phyloP scores from a whole-genome alignment of 2,888 invertebrate genomes.

The Phlogophora meticulosa region DNA sequence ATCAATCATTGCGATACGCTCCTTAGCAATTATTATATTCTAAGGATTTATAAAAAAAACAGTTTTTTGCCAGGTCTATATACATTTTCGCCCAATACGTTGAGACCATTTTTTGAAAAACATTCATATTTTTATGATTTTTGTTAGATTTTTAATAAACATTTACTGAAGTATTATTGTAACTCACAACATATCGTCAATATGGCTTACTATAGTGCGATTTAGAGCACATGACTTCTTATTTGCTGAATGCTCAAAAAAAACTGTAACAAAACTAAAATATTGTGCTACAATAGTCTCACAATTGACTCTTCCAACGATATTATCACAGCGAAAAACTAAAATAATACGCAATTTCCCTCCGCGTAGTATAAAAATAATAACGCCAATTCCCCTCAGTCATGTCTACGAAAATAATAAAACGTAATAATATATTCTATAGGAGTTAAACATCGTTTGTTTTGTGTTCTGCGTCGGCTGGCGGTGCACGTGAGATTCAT shows the following conservation, averaged over 20 bases:
- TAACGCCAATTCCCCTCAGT: slow-evolving; percentile 21
- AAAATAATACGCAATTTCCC: slow-evolving; percentile 33
- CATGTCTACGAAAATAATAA: slow-evolving; percentile 42
- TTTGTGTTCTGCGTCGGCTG: slow-evolving; percentile 39
- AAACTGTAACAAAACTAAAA: background rate
- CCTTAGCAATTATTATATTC: too few relatives aligned
- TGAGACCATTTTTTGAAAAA: too few relatives aligned
- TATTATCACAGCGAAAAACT: slow-evolving; percentile 30
- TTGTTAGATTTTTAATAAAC: too few relatives aligned
- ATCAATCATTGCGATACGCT: too few relatives aligned
- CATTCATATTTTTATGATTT: too few relatives aligned
- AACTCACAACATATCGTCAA: too few relatives aligned
- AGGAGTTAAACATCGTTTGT: slow-evolving; percentile 47
- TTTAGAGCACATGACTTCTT: background rate
- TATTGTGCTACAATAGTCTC: background rate
- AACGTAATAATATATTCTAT: slow-evolving; percentile 45
- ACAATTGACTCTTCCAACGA: slow-evolving; percentile 25
- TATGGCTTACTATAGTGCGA: background rate
- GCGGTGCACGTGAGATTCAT: slow-evolving; percentile 60
- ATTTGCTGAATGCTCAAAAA: background rate
- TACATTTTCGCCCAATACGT: too few relatives aligned
- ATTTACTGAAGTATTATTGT: too few relatives aligned
- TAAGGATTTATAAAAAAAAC: too few relatives aligned
- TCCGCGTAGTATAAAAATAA: slow-evolving; percentile 38
- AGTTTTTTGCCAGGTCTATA: too few relatives aligned